Conservation (phyloP, 2,797 vertebrate genomes). For the Falco peregrinus region DNA sequence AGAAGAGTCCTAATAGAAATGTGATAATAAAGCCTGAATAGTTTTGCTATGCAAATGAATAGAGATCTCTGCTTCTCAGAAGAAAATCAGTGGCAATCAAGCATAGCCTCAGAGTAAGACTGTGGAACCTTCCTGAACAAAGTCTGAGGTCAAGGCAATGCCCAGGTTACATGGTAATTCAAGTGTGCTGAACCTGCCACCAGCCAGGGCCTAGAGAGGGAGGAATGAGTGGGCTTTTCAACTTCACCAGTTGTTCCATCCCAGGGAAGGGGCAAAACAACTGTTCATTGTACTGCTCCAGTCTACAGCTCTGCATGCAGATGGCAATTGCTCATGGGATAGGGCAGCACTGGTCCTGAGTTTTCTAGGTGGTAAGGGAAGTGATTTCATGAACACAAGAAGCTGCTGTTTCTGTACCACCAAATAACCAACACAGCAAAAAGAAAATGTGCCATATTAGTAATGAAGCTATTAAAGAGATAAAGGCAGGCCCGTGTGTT, state of each 20-base stretch:
- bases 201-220: background rate
- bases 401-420: background rate
- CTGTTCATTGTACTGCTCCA: background rate
- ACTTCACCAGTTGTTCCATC: background rate
- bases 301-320: background rate
- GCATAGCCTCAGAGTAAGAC: background rate
- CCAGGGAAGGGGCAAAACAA: background rate
- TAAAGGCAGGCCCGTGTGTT: background rate
- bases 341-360: background rate
- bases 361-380: background rate
- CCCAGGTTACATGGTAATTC: background rate
- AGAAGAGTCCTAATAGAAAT: background rate
- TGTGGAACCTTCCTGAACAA: background rate
- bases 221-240: background rate
- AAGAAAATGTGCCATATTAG: background rate
- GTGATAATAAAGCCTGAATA: background rate
- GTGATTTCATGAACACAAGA: background rate
- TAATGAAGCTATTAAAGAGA: background rate
- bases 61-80: background rate
- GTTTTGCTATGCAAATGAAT: background rate
- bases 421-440: background rate
- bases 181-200: background rate
- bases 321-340: background rate
- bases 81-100: background rate
- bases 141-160: background rate